phyloP scores from a whole-genome alignment of 2,797 vertebrate genomes.

The Cetoscarus ocellatus region DNA sequence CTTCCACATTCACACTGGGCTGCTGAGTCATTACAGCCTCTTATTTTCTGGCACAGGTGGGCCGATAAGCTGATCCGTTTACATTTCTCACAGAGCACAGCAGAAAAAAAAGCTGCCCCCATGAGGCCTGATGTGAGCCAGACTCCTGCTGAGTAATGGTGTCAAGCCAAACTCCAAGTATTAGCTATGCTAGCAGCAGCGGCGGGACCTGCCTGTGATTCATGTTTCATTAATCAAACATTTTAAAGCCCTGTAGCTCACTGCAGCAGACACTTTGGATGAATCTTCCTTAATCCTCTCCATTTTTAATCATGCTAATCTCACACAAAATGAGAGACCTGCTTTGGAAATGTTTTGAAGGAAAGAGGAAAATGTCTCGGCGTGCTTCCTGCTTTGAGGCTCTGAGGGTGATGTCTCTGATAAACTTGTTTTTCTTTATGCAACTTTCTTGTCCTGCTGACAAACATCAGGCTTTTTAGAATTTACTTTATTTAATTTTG shows the following conservation, averaged over 20 bases:
- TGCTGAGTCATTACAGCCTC: conserved; percentile 43
- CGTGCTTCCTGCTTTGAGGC: background rate
- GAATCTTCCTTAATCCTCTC: conserved; percentile 74
- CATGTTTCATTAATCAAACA: conserved; percentile 83
- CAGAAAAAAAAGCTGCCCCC: conserved; percentile 48
- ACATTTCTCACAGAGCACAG: conserved; percentile 57
- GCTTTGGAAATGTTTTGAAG: conserved; percentile 50
- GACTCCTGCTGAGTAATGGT: conserved; percentile 77
- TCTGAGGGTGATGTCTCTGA: conserved; percentile 6
- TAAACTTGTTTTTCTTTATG: background rate
- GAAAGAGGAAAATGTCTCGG: conserved; percentile 22
- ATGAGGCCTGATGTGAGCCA: conserved; percentile 59
- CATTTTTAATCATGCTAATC: conserved; percentile 82
- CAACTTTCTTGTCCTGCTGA: conserved; percentile 8
- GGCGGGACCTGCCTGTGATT: conserved; percentile 71
- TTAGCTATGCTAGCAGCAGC: conserved; percentile 67
- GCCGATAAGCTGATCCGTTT: conserved; percentile 61
- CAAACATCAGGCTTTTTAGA: background rate
- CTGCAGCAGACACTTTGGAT: conserved; percentile 65
- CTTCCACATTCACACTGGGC: conserved; percentile 20
- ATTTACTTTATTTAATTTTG: background rate
- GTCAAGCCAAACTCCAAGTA: conserved; percentile 71
- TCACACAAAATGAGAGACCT: conserved; percentile 64
- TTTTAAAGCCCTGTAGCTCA: conserved; percentile 67
- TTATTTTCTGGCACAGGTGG: conserved; percentile 50